Evolutionary conservation across 2,888 invertebrate genomes (phyloP).

Genomic region (Apamea anceps): DNA sequence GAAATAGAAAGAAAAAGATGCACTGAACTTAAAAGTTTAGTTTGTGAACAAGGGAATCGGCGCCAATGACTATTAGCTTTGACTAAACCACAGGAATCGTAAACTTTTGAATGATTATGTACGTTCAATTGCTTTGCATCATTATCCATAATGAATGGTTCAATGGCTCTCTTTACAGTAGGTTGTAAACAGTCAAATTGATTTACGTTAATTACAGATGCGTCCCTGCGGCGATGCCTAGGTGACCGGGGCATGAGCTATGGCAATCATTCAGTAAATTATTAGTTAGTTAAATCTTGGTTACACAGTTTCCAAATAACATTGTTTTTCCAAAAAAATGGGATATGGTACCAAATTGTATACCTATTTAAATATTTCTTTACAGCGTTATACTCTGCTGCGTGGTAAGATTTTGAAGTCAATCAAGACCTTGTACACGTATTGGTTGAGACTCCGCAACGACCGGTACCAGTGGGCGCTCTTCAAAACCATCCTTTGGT

Average conservation of each 20-base stretch:
- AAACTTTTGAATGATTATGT: conserved; percentile 12
- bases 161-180: neutral
- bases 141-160: neutral
- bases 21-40: no score
- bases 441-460: conserved; percentile 67
- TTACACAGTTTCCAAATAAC: neutral
- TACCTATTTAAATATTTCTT: conserved; percentile 6
- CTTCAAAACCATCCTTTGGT: conserved; percentile 74
- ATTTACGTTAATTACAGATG: neutral
- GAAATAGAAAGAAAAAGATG: no score
- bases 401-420: conserved; percentile 9
- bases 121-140: conserved; percentile 14
- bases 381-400: conserved; percentile 11
- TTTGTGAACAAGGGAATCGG: no score
- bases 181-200: neutral
- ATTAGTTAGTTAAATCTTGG: neutral
- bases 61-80: neutral
- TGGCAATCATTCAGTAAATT: neutral
- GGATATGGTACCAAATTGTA: neutral
- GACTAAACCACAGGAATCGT: conserved; percentile 19
- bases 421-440: neutral
- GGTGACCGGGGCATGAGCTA: no score
- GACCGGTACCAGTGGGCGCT: conserved; percentile 74
- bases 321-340: neutral
- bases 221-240: neutral